Evolutionary conservation across 2,113 vertebrate genomes (phyloP), one percentile per base, ranked within the genome.

Genomic region (Boulengeromyrus knoepffleri): DNA sequence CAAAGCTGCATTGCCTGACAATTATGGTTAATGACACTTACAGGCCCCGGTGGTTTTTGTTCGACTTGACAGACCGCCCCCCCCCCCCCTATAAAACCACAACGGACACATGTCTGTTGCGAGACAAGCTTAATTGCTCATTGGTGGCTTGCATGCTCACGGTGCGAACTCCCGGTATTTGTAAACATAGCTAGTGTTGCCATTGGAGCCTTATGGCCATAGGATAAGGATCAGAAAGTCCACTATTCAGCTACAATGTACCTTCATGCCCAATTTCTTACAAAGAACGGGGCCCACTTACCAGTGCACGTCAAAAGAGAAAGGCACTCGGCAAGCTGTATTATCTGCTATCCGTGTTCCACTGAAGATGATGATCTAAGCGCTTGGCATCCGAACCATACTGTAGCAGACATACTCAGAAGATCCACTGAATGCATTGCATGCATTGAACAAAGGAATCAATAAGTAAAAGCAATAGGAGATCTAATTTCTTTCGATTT

Each of bases 1-100:
- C 89, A 89, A 92, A 93, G 85, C 90, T 90, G 50, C 91, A 93
- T 94, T 92, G 92, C 89, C 92, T 89, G 90, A 91, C 93, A 91
- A 93, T 94, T 93, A 94, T 92, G 90, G 90, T 91, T 92, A 93
- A 93, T 92, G 93, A 91, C 93, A 95, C 94, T 95, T 95, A 95
- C 93, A 95, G 94, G 94, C 94, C 94, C 94, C 92, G 95, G 91
- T 89, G 91, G 91, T 93, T 96, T 96, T 96, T 93, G 95, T 92
- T 95, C 94, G 94, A 94, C 93, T 93, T 92, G 90, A 58, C 92
- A 92, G 93, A 93, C 94, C 3, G 92, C 80, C 49, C 92, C 45
- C 80, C 92, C 93, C 93, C 47, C 49, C 50, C 92, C 46, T 0
- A 93, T 95, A 95, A 96, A 95, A 92, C 92, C 92, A 92, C 89